These are phyloP conservation scores for Micoletzkya japonica DNA, from an alignment of 2,888 invertebrate species.

Conservation along the genomic window DNA sequence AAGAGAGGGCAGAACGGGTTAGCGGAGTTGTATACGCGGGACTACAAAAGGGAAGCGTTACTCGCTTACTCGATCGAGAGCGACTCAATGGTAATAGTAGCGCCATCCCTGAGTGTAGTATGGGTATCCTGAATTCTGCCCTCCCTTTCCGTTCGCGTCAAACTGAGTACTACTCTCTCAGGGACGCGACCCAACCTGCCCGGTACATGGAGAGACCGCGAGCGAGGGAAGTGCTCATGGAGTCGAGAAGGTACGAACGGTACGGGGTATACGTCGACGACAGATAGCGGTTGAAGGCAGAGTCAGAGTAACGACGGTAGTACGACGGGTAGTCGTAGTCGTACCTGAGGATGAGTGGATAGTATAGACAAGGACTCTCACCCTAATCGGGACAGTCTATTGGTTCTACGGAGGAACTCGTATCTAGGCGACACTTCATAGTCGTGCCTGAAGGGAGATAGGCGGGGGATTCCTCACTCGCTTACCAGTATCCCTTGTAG, in stretches of 20 bases:
- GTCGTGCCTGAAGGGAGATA: slow-evolving; percentile 17
- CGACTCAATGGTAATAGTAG: not conserved
- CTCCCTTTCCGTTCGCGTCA: slow-evolving; percentile 8
- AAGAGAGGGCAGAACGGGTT: slow-evolving; percentile 29
- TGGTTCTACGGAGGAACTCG: slow-evolving; percentile 6
- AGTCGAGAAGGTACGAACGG: slow-evolving; percentile 49
- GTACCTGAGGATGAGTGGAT: slow-evolving; percentile 34
- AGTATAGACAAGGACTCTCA: not conserved
- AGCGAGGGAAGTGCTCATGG: slow-evolving; percentile 41
- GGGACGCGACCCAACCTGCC: not conserved
- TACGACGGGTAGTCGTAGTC: slow-evolving; percentile 55
- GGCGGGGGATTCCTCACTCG: not conserved
- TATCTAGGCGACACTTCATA: slow-evolving; percentile 23
- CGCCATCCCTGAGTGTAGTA: not conserved
- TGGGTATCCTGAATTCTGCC: not conserved
- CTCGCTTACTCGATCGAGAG: slow-evolving; percentile 1
- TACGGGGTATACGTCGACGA: slow-evolving; percentile 47
- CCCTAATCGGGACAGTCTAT: slow-evolving; percentile 4
- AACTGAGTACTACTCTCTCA: not conserved
- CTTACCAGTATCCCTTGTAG: slow-evolving; percentile 58
- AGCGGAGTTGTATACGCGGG: slow-evolving; percentile 4
- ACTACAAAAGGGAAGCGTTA: not conserved
- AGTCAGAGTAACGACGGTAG: slow-evolving; percentile 47
- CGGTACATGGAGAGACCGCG: slow-evolving; percentile 49
- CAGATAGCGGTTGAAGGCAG: slow-evolving; percentile 44